Conservation (phyloP, 2,113 vertebrate genomes). For the Accipiter virgatus region DNA sequence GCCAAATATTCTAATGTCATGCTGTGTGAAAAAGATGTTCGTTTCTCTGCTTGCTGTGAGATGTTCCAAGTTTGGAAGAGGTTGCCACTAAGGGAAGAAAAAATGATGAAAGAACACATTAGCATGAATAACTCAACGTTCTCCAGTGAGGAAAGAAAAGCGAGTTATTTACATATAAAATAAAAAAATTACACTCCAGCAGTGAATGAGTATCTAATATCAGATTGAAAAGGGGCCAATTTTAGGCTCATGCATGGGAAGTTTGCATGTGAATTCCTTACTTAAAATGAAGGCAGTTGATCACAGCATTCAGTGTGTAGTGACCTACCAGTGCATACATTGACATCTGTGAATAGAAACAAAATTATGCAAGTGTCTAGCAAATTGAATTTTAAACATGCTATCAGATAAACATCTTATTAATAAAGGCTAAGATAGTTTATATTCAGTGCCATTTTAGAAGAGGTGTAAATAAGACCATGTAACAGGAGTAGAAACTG, state of each 20-base stretch:
- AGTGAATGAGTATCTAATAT: background rate
- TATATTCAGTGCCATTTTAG: background rate
- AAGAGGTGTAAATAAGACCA: background rate
- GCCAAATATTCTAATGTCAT: slow-evolving; percentile 37
- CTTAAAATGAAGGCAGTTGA: background rate
- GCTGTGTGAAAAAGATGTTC: slow-evolving; percentile 57
- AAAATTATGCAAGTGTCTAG: background rate
- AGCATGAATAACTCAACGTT: background rate
- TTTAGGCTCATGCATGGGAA: background rate
- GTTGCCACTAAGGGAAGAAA: background rate
- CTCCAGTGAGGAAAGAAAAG: background rate
- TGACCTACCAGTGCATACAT: background rate
- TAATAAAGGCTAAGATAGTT: background rate
- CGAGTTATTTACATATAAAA: slow-evolving; percentile 39
- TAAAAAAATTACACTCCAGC: background rate
- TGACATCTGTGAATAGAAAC: background rate
- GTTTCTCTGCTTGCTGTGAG: slow-evolving; percentile 40
- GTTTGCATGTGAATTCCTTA: background rate
- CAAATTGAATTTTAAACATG: background rate
- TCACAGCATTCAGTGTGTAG: background rate
- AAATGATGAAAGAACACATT: background rate
- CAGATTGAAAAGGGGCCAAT: background rate
- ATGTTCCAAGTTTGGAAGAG: slow-evolving; percentile 46
- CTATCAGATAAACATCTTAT: background rate
- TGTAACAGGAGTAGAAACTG: background rate